Conservation (phyloP, 2,888 invertebrate species). For the Chrysodeixis includens region DNA sequence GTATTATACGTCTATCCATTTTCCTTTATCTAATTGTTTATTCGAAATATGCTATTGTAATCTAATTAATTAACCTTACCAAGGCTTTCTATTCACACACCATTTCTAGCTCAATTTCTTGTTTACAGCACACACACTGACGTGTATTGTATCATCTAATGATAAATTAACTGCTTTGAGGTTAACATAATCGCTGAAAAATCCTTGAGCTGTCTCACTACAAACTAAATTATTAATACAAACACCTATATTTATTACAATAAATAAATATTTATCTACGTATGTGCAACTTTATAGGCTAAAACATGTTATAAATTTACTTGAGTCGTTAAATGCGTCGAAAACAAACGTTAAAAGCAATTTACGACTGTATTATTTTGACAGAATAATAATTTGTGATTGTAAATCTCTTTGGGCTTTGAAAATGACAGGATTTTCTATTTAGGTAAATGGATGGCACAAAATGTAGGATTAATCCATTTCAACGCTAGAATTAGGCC, state of each 20-base stretch:
- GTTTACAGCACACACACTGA: background rate
- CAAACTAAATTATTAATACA: background rate
- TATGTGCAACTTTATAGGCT: constrained; percentile 24
- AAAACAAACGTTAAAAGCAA: constrained; percentile 11
- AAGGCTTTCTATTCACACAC: too few species aligned
- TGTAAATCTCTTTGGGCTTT: background rate
- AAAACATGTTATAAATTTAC: constrained; percentile 25
- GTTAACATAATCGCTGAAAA: background rate
- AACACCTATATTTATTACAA: constrained; percentile 19
- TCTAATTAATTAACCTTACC: background rate
- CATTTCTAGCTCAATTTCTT: background rate
- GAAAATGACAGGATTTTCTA: background rate
- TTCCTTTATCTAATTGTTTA: background rate
- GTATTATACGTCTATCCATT: background rate
- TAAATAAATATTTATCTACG: constrained; percentile 33
- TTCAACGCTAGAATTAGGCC: constrained; percentile 1
- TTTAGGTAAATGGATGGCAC: constrained; percentile 5
- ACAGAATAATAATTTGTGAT: constrained; percentile 22
- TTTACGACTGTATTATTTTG: constrained; percentile 32
- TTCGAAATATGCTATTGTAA: background rate
- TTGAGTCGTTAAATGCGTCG: constrained; percentile 24
- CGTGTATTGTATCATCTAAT: background rate
- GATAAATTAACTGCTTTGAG: background rate
- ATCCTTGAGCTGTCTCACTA: background rate
- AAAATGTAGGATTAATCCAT: background rate